Conservation (phyloP, 2,888 invertebrate species). For the Leptopilina syphax region DNA sequence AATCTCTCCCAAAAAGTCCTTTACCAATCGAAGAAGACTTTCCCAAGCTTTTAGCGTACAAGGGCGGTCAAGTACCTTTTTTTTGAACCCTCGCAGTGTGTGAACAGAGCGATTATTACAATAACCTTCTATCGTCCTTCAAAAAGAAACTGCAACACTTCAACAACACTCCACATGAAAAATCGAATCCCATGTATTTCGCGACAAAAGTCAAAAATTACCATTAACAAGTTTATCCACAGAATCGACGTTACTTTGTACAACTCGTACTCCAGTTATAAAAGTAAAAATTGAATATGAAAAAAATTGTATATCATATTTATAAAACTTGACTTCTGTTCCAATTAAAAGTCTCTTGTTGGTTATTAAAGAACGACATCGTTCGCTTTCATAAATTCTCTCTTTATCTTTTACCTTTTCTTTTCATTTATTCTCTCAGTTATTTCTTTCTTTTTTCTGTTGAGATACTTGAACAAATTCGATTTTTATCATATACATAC, state of each 20-base stretch:
- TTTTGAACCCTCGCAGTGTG: constrained; percentile 63
- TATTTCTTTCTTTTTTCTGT: neutral
- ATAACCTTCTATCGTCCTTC: constrained; percentile 64
- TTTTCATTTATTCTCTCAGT: neutral
- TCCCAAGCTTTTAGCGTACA: constrained; percentile 64
- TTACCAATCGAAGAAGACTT: constrained; percentile 60
- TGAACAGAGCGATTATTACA: constrained; percentile 70
- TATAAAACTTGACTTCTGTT: neutral
- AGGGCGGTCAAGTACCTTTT: constrained; percentile 61
- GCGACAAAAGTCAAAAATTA: constrained; percentile 4
- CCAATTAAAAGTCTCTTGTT: constrained; percentile 6
- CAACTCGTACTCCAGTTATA: too few species aligned
- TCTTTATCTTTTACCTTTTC: neutral
- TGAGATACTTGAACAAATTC: constrained; percentile 3
- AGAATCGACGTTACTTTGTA: too few species aligned
- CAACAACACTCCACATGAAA: constrained; percentile 61
- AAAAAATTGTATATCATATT: neutral
- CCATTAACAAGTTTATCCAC: neutral
- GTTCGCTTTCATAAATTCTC: neutral
- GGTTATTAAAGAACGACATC: neutral
- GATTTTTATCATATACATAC: neutral
- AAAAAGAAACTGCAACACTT: constrained; percentile 64
- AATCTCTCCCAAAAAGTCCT: constrained; percentile 14
- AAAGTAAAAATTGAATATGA: too few species aligned
- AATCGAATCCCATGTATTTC: neutral